Evolutionary conservation across 1,140 invertebrate genomes (phyloP), one percentile per base, ranked within the genome.

Genomic region (Bombus ignitus): DNA sequence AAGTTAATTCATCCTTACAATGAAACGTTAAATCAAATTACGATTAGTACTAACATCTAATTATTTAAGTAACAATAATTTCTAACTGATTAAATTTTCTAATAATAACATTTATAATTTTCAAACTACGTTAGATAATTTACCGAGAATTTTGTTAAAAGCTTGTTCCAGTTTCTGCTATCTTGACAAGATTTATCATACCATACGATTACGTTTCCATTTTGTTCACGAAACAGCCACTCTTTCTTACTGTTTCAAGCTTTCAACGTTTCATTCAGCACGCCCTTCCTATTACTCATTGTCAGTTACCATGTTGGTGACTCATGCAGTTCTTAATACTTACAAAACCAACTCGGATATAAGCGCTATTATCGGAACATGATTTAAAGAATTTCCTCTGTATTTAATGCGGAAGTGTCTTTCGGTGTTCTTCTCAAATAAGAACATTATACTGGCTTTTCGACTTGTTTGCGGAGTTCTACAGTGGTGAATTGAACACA

Each of bases 231-330:
- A 53, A 53, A 53, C 47, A 22, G 47, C 47, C 47, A 53, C 47
- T 53, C 47, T 53, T 53, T 53, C 47, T 53, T 53, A 53, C 18
- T 53, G 47, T 53, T 53, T 53, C 47, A 53, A 53, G 47, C 47
- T 53, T 53, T 53, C 47, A 42, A 73, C 28, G 39, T 39, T 75
- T 75, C 72, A 22, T 62, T 32, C 12, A 2, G 12, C n/a, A 37
- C 22, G 18, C 13, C 35, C 39, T 28, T 44, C 39, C 42, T 53
- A 37, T 82, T 75, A 75, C n/a, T 82, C 81, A 73, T 73, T 81
- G 80, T 73, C 80, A 18, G 28, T 12, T 70, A n/a, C 37, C 18
- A n/a, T 15, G 10, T 44, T 28, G 15, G 25, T 25, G 15, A n/a
- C 22, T 42, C n/a, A 32, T n/a, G 22, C 5, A 9, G 42, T 22